These are phyloP conservation scores for Labroides dimidiatus DNA, from an alignment of 2,797 vertebrate species.

Conservation along the genomic window DNA sequence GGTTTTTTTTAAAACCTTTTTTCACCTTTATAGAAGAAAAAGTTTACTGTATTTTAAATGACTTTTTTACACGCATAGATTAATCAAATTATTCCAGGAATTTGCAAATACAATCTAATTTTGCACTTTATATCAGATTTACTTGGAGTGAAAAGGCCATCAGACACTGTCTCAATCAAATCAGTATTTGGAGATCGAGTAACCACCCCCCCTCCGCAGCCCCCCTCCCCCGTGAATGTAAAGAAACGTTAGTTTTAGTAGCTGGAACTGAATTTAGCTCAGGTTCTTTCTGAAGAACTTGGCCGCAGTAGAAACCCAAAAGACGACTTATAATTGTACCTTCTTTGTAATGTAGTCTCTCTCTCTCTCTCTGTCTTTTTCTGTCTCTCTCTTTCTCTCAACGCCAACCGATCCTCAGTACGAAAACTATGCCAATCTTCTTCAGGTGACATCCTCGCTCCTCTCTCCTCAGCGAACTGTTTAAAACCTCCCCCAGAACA, in stretches of 20 bases:
- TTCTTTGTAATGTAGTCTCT: constrained; percentile 48
- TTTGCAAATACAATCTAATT: constrained; percentile 89
- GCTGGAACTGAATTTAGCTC: constrained; percentile 55
- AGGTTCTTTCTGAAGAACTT: constrained; percentile 77
- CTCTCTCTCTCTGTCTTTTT: constrained; percentile 5
- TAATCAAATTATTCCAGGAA: constrained; percentile 84
- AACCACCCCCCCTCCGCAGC: constrained; percentile 64
- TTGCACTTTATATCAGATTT: constrained; percentile 86
- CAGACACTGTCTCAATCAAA: constrained; percentile 65
- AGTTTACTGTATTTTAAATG: constrained; percentile 82
- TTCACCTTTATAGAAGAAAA: constrained; percentile 80
- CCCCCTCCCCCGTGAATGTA: constrained; percentile 81
- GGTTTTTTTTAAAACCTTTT: constrained; percentile 78
- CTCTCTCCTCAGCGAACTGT: constrained; percentile 33
- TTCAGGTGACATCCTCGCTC: constrained; percentile 74
- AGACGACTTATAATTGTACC: constrained; percentile 41
- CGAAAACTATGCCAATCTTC: constrained; percentile 78
- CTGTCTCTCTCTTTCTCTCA: constrained; percentile 31
- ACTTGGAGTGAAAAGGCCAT: constrained; percentile 78
- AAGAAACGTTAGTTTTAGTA: constrained; percentile 41
- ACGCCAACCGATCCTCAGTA: constrained; percentile 65
- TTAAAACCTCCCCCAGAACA: constrained; percentile 70
- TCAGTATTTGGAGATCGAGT: constrained; percentile 42
- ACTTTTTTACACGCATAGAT: constrained; percentile 82
- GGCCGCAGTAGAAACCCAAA: constrained; percentile 50